Evolutionary conservation across 2,888 invertebrate species (phyloP), one percentile per base, ranked within the genome.

Genomic region (Macaria notata): DNA sequence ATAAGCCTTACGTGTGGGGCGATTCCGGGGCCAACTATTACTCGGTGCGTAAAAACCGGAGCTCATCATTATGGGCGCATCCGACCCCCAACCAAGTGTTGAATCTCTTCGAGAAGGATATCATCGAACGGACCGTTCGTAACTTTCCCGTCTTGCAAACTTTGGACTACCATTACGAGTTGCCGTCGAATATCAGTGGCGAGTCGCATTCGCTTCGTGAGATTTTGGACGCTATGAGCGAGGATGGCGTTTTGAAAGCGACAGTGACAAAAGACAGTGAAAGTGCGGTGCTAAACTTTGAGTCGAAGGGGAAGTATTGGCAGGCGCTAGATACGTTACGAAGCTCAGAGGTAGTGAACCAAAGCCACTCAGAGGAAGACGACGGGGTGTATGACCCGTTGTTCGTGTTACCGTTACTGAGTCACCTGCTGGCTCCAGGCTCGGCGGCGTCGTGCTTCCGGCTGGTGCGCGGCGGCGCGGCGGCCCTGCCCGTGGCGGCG

Each of bases 1-100:
- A 93, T 78, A 94, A 95, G 63, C 98, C 98, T 0, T 96, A 95
- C 71, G 86, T 98, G 0, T 98, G 96, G 95, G 97, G 97, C 0
- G 94, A 94, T 75, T 94, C 95, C 3, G 97, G 97, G 0, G 94
- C 95, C 0, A 94, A 94, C 50, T 94, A 96, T 77, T 97, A 96
- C 75, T 94, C 96, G 1, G 92, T 96, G 0, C 90, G 93, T 49
- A 92, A 93, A 61, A 89, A 83, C 50, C 84, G 92, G 56, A 76
- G 85, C 0, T 77, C 92, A 2, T 93, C 93, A 29, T 75, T 96
- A 5, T 94, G 94, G 92, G 93, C 94, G 55, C 95, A 96, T 77
- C 95, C 96, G 0, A 94, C 94, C 36, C 93, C 94, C 29, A 93
- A 93, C 46, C 95, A 96, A 81, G 94, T 97, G 2, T 84, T 97